phyloP scores from a whole-genome alignment of 2,797 vertebrate genomes.

The Platyrinchus mystaceus region DNA sequence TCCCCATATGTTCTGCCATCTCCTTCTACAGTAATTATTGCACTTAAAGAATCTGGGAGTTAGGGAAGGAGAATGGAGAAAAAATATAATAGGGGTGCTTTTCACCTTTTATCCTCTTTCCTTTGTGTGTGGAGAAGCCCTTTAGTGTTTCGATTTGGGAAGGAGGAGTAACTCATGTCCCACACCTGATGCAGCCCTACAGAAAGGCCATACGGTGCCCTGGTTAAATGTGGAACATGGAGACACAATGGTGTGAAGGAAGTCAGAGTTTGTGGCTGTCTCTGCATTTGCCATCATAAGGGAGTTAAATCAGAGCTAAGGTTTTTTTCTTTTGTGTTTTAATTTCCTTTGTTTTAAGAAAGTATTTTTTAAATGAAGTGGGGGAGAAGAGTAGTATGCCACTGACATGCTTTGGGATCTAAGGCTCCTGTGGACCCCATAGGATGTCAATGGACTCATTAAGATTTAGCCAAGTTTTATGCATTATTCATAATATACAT shows the following conservation, averaged over 20 bases:
- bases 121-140: background rate
- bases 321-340: conserved; percentile 11
- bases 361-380: conserved; percentile 35
- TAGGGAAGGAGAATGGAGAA: background rate
- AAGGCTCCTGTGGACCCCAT: conserved; percentile 73
- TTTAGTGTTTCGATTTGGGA: background rate
- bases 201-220: background rate
- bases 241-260: background rate
- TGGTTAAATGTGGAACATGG: background rate
- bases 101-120: background rate
- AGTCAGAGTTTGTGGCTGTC: background rate
- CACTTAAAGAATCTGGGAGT: background rate
- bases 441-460: conserved; percentile 80
- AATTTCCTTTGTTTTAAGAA: conserved; percentile 68
- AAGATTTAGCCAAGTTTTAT: conserved; percentile 78
- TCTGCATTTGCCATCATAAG: background rate
- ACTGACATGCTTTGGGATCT: conserved; percentile 70
- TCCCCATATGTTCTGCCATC: background rate
- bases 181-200: background rate
- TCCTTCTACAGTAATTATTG: background rate
- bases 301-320: background rate
- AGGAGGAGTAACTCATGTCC: background rate
- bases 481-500: conserved; percentile 82
- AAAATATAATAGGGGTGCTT: background rate
- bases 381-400: conserved; percentile 33